Conservation (phyloP, 2,113 vertebrate genomes). For the Cyprinodon variegatus region DNA sequence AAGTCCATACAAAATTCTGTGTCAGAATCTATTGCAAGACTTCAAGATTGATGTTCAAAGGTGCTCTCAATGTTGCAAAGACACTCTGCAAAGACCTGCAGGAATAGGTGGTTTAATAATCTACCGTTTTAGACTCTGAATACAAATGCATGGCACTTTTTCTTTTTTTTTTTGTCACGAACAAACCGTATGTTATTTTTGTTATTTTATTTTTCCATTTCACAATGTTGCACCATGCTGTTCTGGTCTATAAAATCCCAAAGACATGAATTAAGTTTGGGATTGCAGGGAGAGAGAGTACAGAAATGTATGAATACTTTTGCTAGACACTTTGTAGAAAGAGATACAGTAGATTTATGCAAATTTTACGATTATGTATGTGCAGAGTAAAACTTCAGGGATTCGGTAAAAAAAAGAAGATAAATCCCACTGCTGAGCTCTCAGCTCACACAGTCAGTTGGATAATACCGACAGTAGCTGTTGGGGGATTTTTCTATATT, state of each 20-base stretch:
- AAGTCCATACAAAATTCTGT: too few relatives aligned
- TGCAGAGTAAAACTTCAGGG: slow-evolving; percentile 53
- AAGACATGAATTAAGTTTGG: not conserved
- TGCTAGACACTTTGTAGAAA: not conserved
- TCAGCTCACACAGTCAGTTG: slow-evolving; percentile 54
- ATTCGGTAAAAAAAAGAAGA: slow-evolving; percentile 39
- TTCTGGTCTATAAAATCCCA: too few relatives aligned
- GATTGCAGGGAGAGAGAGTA: not conserved
- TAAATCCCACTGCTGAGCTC: slow-evolving; percentile 61
- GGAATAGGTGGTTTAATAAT: not conserved
- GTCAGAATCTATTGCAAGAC: too few relatives aligned
- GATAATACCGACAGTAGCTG: slow-evolving; percentile 53
- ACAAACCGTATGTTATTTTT: too few relatives aligned
- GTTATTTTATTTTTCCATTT: too few relatives aligned
- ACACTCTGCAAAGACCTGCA: not conserved
- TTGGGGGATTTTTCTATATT: slow-evolving; percentile 53
- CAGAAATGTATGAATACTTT: not conserved
- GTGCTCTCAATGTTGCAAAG: too few relatives aligned
- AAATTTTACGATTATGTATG: slow-evolving; percentile 7
- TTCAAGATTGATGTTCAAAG: too few relatives aligned
- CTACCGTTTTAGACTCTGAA: not conserved
- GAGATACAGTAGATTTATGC: slow-evolving; percentile 7
- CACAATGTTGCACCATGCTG: too few relatives aligned
- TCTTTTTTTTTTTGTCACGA: not conserved
- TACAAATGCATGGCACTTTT: not conserved